These are phyloP conservation scores for Microplitis demolitor DNA, from an alignment of 1,140 invertebrate species.

Conservation along the genomic window DNA sequence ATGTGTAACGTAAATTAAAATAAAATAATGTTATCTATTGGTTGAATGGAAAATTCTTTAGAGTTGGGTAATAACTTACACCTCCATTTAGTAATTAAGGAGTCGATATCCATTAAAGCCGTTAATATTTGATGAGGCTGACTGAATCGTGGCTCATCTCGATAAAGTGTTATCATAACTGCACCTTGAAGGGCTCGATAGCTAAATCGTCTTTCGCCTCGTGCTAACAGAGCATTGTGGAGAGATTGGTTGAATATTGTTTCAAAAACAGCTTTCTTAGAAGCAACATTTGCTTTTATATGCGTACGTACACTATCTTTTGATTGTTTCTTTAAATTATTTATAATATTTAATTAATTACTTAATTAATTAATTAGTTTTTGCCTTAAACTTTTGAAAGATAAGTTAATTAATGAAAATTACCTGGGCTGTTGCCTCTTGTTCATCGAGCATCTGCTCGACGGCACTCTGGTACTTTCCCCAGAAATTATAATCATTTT, in stretches of 20 bases:
- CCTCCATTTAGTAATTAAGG: slow-evolving; percentile 98
- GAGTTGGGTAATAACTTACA: slow-evolving; percentile 71
- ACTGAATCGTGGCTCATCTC: slow-evolving; percentile 95
- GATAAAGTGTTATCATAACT: slow-evolving; percentile 96
- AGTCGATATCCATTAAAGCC: slow-evolving; percentile 96
- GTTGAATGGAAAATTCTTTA: not conserved
- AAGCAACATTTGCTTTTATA: slow-evolving; percentile 74
- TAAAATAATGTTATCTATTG: not conserved
- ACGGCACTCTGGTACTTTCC: slow-evolving; percentile 84
- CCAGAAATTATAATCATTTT: slow-evolving; percentile 91
- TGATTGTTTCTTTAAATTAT: slow-evolving; percentile 42
- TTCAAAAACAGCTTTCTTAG: slow-evolving; percentile 82
- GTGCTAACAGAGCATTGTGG: slow-evolving; percentile 78
- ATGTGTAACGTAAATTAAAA: not conserved
- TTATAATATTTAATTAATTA: not conserved
- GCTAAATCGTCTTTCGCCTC: slow-evolving; percentile 88
- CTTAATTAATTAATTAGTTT: not conserved
- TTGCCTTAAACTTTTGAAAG: not conserved
- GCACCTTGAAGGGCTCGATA: slow-evolving; percentile 93
- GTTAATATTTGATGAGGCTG: slow-evolving; percentile 95
- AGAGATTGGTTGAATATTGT: slow-evolving; percentile 85
- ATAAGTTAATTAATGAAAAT: slow-evolving; percentile 10
- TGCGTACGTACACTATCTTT: slow-evolving; percentile 68
- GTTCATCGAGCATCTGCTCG: slow-evolving; percentile 72
- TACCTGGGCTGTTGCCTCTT: slow-evolving; percentile 59